Percentiles rank a stretch among this genome's conserved stretches.
phyloP scores from a whole-genome alignment of 2,113 vertebrate species.

The Hippocampus guttulatus region DNA sequence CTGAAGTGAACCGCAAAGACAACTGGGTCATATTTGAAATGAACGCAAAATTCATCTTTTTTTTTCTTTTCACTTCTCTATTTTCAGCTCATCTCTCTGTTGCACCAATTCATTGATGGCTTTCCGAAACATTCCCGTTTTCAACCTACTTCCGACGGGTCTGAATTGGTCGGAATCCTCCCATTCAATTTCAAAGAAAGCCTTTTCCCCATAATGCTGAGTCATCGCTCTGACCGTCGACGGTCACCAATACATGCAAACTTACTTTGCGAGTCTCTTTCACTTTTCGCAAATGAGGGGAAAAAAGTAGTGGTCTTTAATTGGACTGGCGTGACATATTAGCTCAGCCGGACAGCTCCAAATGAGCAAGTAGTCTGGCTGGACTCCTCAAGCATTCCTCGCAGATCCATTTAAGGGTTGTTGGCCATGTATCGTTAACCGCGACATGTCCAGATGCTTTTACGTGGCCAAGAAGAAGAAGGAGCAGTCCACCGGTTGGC shows the following conservation, averaged over 20 bases:
- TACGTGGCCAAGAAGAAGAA: background rate
- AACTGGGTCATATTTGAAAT: no score
- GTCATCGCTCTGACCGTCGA: background rate
- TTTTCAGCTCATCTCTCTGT: no score
- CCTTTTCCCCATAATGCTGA: background rate
- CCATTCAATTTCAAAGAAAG: background rate
- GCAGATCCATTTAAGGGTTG: background rate
- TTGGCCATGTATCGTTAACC: background rate
- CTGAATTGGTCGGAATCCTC: background rate
- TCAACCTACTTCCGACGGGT: no score
- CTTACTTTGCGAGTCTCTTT: background rate
- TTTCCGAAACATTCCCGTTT: no score
- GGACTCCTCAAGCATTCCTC: background rate
- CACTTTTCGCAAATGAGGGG: background rate
- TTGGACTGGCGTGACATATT: background rate
- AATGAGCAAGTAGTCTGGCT: background rate
- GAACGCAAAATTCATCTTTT: no score
- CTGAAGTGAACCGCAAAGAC: no score
- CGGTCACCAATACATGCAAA: background rate
- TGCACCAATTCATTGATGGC: no score
- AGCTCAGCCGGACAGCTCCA: constrained; percentile 2
- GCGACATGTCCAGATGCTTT: background rate
- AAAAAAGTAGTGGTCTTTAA: background rate
- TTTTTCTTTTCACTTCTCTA: no score
- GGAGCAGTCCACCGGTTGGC: background rate